Percentiles rank a stretch among this genome's conserved stretches.
Conservation (phyloP, 2,888 invertebrate genomes). For the Alloplasta piceator region DNA sequence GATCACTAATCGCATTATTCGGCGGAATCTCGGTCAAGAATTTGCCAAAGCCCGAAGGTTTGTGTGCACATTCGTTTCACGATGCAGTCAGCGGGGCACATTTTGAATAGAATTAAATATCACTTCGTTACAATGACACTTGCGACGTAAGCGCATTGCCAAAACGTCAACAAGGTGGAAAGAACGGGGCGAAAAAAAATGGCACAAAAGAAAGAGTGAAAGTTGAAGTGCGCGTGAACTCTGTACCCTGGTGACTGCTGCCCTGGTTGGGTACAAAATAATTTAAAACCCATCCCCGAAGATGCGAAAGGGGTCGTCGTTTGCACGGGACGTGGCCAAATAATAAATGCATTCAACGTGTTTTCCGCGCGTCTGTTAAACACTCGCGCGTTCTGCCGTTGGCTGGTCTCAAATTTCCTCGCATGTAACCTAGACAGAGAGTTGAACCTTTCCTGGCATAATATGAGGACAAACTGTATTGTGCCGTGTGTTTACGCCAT, state of each 20-base stretch:
- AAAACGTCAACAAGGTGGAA: slow-evolving; percentile 17
- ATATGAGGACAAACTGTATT: slow-evolving; percentile 34
- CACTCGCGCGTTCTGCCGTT: slow-evolving; percentile 35
- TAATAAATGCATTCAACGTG: slow-evolving; percentile 64
- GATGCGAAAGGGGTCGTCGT: slow-evolving; percentile 60
- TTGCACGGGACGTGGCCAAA: slow-evolving; percentile 56
- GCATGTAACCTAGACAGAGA: slow-evolving; percentile 35
- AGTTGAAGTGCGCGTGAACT: slow-evolving; percentile 11
- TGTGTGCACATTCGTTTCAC: no score
- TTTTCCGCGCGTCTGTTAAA: slow-evolving; percentile 18
- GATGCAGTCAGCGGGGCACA: no score
- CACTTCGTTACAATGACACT: not conserved
- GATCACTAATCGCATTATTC: no score
- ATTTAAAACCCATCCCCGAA: slow-evolving; percentile 58
- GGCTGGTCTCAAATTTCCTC: slow-evolving; percentile 46
- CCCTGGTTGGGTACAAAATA: slow-evolving; percentile 38
- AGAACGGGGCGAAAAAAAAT: not conserved
- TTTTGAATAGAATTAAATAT: slow-evolving; percentile 1
- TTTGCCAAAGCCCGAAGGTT: no score
- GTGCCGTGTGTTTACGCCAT: slow-evolving; percentile 28
- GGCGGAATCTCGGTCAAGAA: no score
- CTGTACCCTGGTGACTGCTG: not conserved
- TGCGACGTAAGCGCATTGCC: slow-evolving; percentile 2
- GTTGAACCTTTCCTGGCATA: slow-evolving; percentile 37
- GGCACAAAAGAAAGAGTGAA: not conserved